Base-by-base conservation (phyloP, 2,113 vertebrate genomes). In the Megalops atlanticus region DNA sequence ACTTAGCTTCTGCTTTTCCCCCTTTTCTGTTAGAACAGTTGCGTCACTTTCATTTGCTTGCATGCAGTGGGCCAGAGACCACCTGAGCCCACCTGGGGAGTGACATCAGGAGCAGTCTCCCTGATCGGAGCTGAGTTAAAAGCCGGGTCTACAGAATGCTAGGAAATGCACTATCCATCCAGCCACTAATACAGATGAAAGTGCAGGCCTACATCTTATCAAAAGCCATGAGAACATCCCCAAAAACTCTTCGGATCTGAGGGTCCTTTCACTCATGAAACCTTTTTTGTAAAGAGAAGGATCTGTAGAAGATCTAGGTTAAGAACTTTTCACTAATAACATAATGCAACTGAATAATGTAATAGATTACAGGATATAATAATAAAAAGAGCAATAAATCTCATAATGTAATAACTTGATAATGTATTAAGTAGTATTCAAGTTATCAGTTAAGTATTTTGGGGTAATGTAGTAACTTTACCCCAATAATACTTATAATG, bases 31-130 rank as follows among this genome's bases (percentile, higher is more conserved):
- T 36, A 11, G 72, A 45, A 27, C 49, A 58, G 38, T 81, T 35
- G 54, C 16, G 24, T 52, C 24, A 16, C 36, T 14, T 1, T 3
- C 49, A 64, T 76, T 58, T 77, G 31, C 14, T 33, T 31, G 39
- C 39, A 35, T 16, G 0, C 1, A 14, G 39, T 21, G 40, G 64
- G 18, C 21, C 24, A 0, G 21, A 18, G 41, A 76, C 38, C 40
- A 81, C 80, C 80, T 69, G 58, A 81, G 64, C 21, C 49, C 36
- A 58, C 75, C 75, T 38, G n/a, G n/a, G 58, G 38, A 45, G 64
- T 69, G 80, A 81, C 80, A 81, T 45, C 54, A 27, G 18, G 54
- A 64, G 76, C 33, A 38, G 41, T 41, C 68, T 27, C 21, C 47
- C 47, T 39, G 68, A 58, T 82, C 45, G 21, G 2, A 82, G 21